Conservation (phyloP, 2,797 vertebrate species). For the Cirrhinus molitorella region DNA sequence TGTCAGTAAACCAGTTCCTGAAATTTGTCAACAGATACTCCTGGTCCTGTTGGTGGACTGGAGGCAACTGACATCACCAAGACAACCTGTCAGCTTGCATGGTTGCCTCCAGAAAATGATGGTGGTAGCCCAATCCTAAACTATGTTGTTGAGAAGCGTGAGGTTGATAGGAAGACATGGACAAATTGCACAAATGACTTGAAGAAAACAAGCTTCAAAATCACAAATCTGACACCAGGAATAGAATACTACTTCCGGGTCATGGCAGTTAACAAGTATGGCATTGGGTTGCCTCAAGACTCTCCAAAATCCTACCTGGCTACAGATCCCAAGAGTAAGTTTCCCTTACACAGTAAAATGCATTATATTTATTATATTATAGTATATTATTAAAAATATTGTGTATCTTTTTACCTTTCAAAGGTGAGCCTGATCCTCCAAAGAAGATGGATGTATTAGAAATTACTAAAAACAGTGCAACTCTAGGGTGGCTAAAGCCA, state of each 20-base stretch:
- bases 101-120: constrained; percentile 97
- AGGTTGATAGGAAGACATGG: constrained; percentile 98
- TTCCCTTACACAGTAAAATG: background rate
- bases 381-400: constrained; percentile 2
- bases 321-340: constrained; percentile 95
- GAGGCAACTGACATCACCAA: constrained; percentile 90
- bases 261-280: constrained; percentile 96
- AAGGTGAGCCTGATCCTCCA: constrained; percentile 97
- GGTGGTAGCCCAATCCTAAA: constrained; percentile 93
- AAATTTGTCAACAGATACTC: constrained; percentile 86
- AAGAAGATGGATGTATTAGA: constrained; percentile 97
- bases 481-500: constrained; percentile 93
- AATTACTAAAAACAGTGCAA: constrained; percentile 92
- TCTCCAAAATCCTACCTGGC: constrained; percentile 91
- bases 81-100: constrained; percentile 92
- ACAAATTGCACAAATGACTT: constrained; percentile 86
- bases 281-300: constrained; percentile 92
- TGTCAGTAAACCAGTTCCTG: constrained; percentile 3
- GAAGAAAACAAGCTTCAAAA: constrained; percentile 96
- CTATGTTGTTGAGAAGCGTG: constrained; percentile 95
- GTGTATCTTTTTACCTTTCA: background rate
- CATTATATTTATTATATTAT: background rate
- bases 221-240: constrained; percentile 89
- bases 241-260: constrained; percentile 97
- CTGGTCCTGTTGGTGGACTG: constrained; percentile 93